Conservation (phyloP, 1,140 invertebrate species). For the Pseudomyrmex concolor region DNA sequence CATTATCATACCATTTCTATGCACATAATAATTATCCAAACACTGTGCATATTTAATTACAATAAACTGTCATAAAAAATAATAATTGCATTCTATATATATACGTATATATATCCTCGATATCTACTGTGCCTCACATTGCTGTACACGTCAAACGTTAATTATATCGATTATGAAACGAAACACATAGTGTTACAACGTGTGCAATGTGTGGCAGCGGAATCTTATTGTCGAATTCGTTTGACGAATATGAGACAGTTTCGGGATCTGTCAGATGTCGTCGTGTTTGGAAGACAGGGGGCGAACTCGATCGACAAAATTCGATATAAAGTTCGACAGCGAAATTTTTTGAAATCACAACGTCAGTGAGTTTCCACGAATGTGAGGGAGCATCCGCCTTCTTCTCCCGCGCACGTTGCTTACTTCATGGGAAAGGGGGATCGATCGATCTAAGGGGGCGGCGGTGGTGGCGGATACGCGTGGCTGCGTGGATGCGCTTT, state of each 20-base stretch:
- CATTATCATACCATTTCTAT: too few relatives aligned
- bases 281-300: slow-evolving; percentile 13
- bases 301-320: slow-evolving; percentile 52
- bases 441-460: slow-evolving; percentile 71
- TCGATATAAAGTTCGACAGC: slow-evolving; percentile 52
- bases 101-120: too few relatives aligned
- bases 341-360: slow-evolving; percentile 49
- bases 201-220: neutral
- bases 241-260: slow-evolving; percentile 54
- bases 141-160: slow-evolving; percentile 15
- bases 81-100: slow-evolving; percentile 12
- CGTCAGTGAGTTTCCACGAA: slow-evolving; percentile 38
- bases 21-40: slow-evolving; percentile 28
- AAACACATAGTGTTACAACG: neutral
- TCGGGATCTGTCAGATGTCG: slow-evolving; percentile 44
- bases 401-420: slow-evolving; percentile 19
- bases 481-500: slow-evolving; percentile 71
- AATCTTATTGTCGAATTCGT: slow-evolving; percentile 36
- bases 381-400: slow-evolving; percentile 3
- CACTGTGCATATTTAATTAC: slow-evolving; percentile 21
- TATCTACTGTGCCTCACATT: too few relatives aligned
- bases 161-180: slow-evolving; percentile 18
- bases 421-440: slow-evolving; percentile 37
- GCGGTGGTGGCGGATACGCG: slow-evolving; percentile 26
- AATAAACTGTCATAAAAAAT: neutral